phyloP scores from a whole-genome alignment of 2,113 vertebrate species.

The Struthio camelus region DNA sequence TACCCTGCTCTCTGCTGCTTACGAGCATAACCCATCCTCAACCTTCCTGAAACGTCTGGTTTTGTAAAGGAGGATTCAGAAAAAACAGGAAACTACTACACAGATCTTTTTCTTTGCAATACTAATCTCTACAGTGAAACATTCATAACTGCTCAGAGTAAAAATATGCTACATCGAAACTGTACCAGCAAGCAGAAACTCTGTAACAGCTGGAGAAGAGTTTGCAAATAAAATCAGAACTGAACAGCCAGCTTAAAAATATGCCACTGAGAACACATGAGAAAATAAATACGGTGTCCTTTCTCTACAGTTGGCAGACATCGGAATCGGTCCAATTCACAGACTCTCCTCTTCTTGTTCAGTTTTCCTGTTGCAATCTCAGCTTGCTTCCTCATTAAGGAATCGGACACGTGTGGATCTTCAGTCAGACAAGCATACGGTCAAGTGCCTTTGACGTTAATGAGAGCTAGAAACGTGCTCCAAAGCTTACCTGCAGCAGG shows the following conservation, averaged over 20 bases:
- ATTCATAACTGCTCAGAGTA: conserved; percentile 50
- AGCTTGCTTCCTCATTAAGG: not conserved
- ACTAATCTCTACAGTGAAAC: conserved; percentile 41
- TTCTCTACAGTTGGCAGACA: not conserved
- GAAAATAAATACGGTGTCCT: not conserved
- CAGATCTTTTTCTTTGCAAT: conserved; percentile 13
- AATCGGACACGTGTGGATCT: not conserved
- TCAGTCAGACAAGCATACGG: accelerated
- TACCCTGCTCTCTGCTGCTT: not conserved
- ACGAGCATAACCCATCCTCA: accelerated
- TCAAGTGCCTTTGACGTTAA: not conserved
- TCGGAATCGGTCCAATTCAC: not conserved
- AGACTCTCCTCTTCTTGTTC: not conserved
- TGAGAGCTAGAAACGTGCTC: not conserved
- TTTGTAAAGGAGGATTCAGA: not conserved
- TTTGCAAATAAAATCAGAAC: not conserved
- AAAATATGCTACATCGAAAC: conserved; percentile 64
- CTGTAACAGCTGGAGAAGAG: not conserved
- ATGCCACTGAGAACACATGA: not conserved
- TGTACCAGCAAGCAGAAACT: not conserved
- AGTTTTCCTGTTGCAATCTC: not conserved
- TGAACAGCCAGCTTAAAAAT: conserved; percentile 5
- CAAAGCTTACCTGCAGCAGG: not conserved
- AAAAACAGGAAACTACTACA: not conserved
- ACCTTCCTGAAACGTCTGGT: not conserved